Base-by-base conservation (phyloP, 2,888 invertebrate species). In the Frankliniella intonsa region DNA sequence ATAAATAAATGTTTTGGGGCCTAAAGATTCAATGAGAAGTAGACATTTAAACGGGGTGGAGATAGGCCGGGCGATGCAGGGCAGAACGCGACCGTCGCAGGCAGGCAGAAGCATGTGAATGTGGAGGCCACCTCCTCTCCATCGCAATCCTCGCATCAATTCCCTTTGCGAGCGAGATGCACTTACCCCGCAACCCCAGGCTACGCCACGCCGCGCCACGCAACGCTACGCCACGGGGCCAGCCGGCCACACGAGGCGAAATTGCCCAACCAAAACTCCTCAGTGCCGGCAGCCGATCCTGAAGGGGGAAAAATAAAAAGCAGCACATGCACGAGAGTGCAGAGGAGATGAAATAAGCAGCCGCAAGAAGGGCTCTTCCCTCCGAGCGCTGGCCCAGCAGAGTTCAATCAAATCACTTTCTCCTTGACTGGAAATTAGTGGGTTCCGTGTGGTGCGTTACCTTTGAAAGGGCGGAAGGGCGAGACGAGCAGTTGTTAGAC, bases 341-440 rank as follows among this genome's bases (percentile, higher is more conserved):
- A 14, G 55, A 55, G 55, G 55, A 19, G 55, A 55, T 55, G 55
- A 12, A 55, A 55, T 19, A 0, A 55, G 55, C 14, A 55, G 19
- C 38, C 38, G 38, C 38, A 38, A 38, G 38, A 38, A 38, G 38
- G 38, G 38, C 38, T 38, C 38, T 38, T 5, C 55, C 14, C 55
- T 55, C 17, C 17, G 55, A 2, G 19, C 5, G 55, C 55, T 14
- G 55, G 55, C 5, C 19, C 55, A 19, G 25, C 55, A 19, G 25
- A 76, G 22, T 76, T 76, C 25, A 76, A 76, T 76, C 69, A 76
- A 76, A 76, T 76, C 69, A 25, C 69, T 76, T 76, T 76, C 25
- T 76, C 8, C 69, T 76, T 25, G 69, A 25, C 22, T 76, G 25
- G 69, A 25, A 76, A 76, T 76, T 25, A 76, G 69, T 25, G 25